Evolutionary conservation across 2,113 vertebrate genomes (phyloP), one percentile per base, ranked within the genome.

Genomic region (Tringa solitaria): DNA sequence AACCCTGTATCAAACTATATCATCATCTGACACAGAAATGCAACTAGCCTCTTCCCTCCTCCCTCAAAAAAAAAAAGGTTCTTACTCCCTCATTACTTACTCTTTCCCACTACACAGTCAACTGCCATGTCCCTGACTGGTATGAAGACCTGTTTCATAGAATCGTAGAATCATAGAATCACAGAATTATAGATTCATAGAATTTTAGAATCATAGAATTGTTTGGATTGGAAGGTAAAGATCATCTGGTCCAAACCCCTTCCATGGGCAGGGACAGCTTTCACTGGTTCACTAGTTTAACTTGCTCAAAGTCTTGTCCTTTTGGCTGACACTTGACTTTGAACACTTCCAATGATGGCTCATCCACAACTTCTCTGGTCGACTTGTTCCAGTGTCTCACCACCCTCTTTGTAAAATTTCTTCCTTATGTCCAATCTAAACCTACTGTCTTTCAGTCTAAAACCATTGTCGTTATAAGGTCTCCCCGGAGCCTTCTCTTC

Each of bases 381-480:
- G 65, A 51, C 17, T 12, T 54, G 14, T 53, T 53, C 28, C 30
- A 61, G 19, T 21, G 27, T 17, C 33, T 59, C 45, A 57, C 27
- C 32, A 72, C 8, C 1, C 10, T 54, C 37, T 18, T 5, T 18
- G 10, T 41, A 68, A 68, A 22, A 39, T 6, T 14, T 74, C 21
- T 33, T 72, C 39, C 18, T 54, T 78, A 21, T 26, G 10, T 50
- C 32, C 33, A 26, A 4, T 32, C 17, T 78, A 72, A 88, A 70
- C 14, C 30, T 26, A 23, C 8, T 4, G 1, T 70, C 13, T 70
- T 8, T 70, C 23, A 41, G 28, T 84, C 65, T 35, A 41, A 65
- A 84, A 60, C 7, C 1, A 0, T 46, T 73, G 4, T 12, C 1
- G 3, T 39, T 41, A 7, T 15, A 21, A 51, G 4, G 2, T 56